Percentiles rank a stretch among this genome's conserved stretches.
phyloP scores from a whole-genome alignment of 2,797 vertebrate genomes.

The Rhynchonycteris naso region DNA sequence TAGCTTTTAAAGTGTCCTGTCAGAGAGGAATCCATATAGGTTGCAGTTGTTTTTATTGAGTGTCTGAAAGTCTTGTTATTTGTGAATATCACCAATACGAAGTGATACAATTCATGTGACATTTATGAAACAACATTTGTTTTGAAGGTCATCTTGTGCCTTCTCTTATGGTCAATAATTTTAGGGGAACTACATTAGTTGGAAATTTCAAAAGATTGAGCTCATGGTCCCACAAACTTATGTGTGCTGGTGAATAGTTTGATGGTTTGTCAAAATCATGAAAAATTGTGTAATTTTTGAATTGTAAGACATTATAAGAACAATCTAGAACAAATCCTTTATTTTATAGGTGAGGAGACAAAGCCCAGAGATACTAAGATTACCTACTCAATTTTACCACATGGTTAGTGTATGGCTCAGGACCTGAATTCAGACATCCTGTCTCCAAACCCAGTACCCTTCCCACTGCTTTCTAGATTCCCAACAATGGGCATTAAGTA shows the following conservation, averaged over 20 bases:
- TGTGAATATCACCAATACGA: neutral
- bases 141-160: neutral
- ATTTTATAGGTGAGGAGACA: neutral
- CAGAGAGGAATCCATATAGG: neutral
- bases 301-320: neutral
- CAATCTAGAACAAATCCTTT: neutral
- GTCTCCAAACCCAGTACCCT: slow-evolving; percentile 2
- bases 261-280: neutral
- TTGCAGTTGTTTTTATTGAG: neutral
- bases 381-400: neutral
- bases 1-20: neutral
- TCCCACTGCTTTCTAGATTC: slow-evolving; percentile 13
- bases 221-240: neutral
- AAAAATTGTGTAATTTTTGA: neutral
- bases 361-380: neutral
- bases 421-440: slow-evolving; percentile 41
- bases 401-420: neutral
- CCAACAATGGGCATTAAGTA: slow-evolving; percentile 58
- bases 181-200: neutral
- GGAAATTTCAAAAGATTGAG: neutral
- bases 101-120: neutral
- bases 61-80: neutral
- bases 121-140: neutral
- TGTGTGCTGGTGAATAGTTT: neutral
- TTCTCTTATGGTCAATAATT: neutral